A percentile compares a stretch with the other conserved stretches of the same genome.
These are phyloP conservation scores for Tanytarsus gracilentus DNA, from an alignment of 2,888 invertebrate species.

Conservation along the genomic window DNA sequence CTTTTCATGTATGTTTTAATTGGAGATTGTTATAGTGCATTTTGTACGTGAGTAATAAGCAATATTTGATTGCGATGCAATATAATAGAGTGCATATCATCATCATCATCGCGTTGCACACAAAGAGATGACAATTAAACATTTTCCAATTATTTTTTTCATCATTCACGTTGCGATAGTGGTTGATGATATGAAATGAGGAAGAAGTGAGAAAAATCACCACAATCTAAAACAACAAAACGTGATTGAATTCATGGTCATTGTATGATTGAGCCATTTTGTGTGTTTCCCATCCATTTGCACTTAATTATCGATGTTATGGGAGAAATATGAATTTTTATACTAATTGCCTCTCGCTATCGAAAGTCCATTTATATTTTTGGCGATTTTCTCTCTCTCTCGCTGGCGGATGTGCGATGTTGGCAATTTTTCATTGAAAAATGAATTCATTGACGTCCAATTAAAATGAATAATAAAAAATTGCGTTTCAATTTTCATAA, in stretches of 20 bases:
- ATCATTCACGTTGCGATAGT: neutral
- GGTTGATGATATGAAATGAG: neutral
- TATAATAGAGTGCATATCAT: neutral
- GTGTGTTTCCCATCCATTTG: neutral
- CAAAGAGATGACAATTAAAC: conserved; percentile 20
- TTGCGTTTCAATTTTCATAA: conserved; percentile 9
- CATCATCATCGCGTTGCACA: neutral
- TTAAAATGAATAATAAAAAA: neutral
- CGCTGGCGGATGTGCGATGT: too few relatives aligned
- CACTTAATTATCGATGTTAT: conserved; percentile 2
- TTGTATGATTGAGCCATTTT: neutral
- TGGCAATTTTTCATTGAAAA: too few relatives aligned
- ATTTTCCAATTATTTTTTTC: conserved; percentile 14
- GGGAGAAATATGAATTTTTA: too few relatives aligned
- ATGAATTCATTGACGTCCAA: neutral
- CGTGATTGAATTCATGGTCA: neutral
- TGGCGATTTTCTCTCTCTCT: too few relatives aligned
- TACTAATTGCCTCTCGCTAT: too few relatives aligned
- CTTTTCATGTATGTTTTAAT: too few relatives aligned
- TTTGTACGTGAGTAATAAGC: conserved; percentile 2
- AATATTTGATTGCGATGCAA: conserved; percentile 4
- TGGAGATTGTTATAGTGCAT: too few relatives aligned
- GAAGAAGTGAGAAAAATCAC: conserved; percentile 2
- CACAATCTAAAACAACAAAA: neutral
- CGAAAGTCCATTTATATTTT: too few relatives aligned